These are phyloP conservation scores for Gisinianus flammeolus DNA, from an alignment of 2,888 invertebrate species.

Conservation along the genomic window DNA sequence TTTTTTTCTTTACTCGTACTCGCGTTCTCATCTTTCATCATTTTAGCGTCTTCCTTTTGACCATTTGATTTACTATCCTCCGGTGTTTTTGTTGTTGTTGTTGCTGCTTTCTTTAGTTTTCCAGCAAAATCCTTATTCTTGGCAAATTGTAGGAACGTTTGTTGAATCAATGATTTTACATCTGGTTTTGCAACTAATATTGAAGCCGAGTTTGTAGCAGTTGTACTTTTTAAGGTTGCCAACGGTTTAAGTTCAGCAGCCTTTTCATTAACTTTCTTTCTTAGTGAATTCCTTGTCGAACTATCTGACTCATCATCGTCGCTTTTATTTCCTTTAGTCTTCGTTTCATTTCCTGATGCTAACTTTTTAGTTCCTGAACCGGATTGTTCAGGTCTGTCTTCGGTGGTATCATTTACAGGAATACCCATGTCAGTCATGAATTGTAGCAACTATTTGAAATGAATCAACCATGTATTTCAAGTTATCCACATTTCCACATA, in stretches of 20 bases:
- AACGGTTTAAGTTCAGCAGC: not conserved
- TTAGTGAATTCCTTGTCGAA: not conserved
- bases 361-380: not conserved
- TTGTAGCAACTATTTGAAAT: not conserved
- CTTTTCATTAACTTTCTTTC: not conserved
- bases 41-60: not conserved
- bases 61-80: not conserved
- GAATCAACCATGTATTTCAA: too few species aligned
- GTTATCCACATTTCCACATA: too few species aligned
- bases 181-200: not conserved
- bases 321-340: not conserved
- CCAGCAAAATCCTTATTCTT: not conserved
- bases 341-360: not conserved
- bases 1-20: not conserved
- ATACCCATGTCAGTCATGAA: not conserved
- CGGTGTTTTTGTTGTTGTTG: not conserved
- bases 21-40: not conserved
- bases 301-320: not conserved
- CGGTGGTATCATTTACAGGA: not conserved
- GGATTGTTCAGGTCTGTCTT: not conserved
- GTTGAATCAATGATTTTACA: constrained; percentile 7
- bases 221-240: not conserved
- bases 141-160: constrained; percentile 11
- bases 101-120: constrained; percentile 1
- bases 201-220: not conserved